A percentile compares a stretch with the other conserved stretches of the same genome.
Conservation (phyloP, 2,797 vertebrate genomes). For the Schizopygopsis pylzovi region DNA sequence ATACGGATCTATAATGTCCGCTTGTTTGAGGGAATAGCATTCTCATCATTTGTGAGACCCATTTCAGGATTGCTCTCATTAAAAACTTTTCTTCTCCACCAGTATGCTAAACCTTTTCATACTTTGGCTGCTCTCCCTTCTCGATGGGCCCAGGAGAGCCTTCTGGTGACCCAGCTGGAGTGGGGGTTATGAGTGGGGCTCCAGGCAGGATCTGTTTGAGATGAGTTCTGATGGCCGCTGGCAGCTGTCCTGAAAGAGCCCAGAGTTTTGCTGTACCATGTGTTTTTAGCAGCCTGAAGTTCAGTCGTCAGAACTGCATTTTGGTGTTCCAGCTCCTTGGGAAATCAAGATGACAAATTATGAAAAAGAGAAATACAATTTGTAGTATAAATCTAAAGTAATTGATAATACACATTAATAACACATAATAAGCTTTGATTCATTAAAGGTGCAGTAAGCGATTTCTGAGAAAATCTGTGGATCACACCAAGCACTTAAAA, state of each 20-base stretch:
- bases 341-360: neutral
- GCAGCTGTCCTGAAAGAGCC: constrained; percentile 87
- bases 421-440: neutral
- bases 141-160: constrained; percentile 66
- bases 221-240: constrained; percentile 69
- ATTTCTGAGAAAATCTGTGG: neutral
- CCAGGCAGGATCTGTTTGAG: constrained; percentile 54
- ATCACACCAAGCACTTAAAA: neutral
- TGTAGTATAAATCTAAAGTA: neutral
- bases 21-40: neutral
- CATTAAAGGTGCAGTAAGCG: neutral
- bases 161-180: constrained; percentile 65
- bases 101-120: neutral
- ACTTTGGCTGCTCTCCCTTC: constrained; percentile 48
- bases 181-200: constrained; percentile 50
- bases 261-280: constrained; percentile 95
- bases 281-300: constrained; percentile 91
- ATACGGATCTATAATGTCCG: neutral
- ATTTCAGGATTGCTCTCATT: neutral
- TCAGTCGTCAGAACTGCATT: constrained; percentile 84
- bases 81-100: neutral
- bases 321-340: constrained; percentile 92
- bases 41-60: constrained; percentile 3
- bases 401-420: neutral
- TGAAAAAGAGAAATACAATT: neutral